Base-by-base conservation (phyloP, 1,140 invertebrate genomes). In the Calliphora vicina region DNA sequence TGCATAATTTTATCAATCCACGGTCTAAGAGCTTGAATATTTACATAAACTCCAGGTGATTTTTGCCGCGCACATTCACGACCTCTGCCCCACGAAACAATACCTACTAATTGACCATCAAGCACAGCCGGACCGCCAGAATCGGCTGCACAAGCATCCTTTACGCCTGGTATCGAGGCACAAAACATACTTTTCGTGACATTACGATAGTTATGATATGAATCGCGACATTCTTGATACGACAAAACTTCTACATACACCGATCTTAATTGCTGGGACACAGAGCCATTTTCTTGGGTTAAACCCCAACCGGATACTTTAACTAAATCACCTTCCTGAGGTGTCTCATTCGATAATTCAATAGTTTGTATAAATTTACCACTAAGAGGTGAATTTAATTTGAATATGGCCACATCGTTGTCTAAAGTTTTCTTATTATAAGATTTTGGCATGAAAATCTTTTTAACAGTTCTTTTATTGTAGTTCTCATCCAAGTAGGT, bases 1-100 rank as follows among this genome's bases (percentile, higher is more conserved):
- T 35, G 6, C 10, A 84, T 67, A n/a, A 82, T 82, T n/a, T 26
- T 15, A 23, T 84, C 81, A 15, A 84, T 71, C 80, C 80, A 84
- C 10, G 81, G 29, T 72, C n/a, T 50, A 6, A 84, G 35, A 0
- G 42, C 12, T 57, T 20, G 45, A 20, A 84, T 42, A 25, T 93
- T 93, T 0, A 96, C 96, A 87, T 97, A 97, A 0, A 97, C 95
- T 17, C 96, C 96, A 3, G 96, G 96, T 87, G 93, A 95, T 1
- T 92, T 91, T 0, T 92, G 87, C 45, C 93, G 91, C 0, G 93
- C 96, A 87, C 96, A 97, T 8, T 88, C 88, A 12, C 85, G 84
- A 6, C 74, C 17, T 43, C 20, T 42, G 74, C 88, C 88, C 88
- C 88, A 89, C 0, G 95, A 96, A 0, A 95, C 93, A 76, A 96